These are phyloP conservation scores for Meta bourneti DNA, from an alignment of 2,888 invertebrate genomes.

Conservation along the genomic window DNA sequence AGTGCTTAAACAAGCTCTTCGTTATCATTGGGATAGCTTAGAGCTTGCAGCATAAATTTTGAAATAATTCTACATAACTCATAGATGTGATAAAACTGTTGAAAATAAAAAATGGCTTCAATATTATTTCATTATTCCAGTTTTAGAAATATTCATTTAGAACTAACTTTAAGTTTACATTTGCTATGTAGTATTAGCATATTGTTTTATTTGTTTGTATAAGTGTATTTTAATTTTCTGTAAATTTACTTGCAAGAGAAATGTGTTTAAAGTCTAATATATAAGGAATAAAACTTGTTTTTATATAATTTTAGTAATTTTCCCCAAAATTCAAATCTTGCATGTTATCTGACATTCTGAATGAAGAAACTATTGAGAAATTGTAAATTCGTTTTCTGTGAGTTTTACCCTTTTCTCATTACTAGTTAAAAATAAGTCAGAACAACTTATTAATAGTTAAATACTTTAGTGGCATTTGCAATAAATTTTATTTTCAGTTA, in stretches of 20 bases:
- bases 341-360: too few relatives aligned
- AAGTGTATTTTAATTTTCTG: not conserved
- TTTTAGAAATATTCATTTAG: not conserved
- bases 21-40: not conserved
- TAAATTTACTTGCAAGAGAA: not conserved
- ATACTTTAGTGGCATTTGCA: too few relatives aligned
- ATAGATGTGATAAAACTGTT: slow-evolving; percentile 55
- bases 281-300: not conserved
- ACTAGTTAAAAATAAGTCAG: too few relatives aligned
- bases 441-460: too few relatives aligned
- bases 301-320: not conserved
- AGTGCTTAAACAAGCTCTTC: slow-evolving; percentile 68
- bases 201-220: not conserved
- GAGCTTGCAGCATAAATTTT: not conserved
- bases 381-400: too few relatives aligned
- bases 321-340: too few relatives aligned
- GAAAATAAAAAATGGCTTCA: slow-evolving; percentile 2
- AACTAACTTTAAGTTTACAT: not conserved
- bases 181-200: not conserved
- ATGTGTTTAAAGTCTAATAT: not conserved
- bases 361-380: too few relatives aligned
- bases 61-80: slow-evolving; percentile 16
- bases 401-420: too few relatives aligned
- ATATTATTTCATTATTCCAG: not conserved
- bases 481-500: too few relatives aligned